Evolutionary conservation across 2,797 vertebrate genomes (phyloP), one percentile per base, ranked within the genome.

Genomic region (Sciaenops ocellatus): DNA sequence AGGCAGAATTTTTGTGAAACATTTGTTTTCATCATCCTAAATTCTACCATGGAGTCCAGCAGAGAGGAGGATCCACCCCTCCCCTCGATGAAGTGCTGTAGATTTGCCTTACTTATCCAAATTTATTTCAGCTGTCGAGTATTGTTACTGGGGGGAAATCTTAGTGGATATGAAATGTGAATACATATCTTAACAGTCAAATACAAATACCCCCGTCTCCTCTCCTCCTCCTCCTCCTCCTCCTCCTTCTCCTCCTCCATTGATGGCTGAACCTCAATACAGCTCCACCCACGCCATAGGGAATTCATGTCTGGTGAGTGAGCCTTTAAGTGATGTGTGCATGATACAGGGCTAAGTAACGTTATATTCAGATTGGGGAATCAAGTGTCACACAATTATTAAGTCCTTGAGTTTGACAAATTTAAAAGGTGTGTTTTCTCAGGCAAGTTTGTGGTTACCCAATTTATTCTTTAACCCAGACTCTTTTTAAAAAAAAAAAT

Each of bases 51-150:
- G 59, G 51, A 16, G 16, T 62, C 65, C 10, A 30, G 46, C 56
- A 51, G 47, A 28, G 22, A 50, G 6, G 44, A 74, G 2, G 2
- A 64, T 69, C 34, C 52, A 20, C 3, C 30, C 47, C 67, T 71
- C 38, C 44, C 24, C 4, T 18, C 15, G 47, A 41, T 17, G 9
- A 60, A 50, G 4, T 38, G 28, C 13, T 22, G 55, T 26, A 44
- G 24, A 52, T 70, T 67, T 63, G 4, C 26, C 62, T n/a, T 59
- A 54, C 65, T 78, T 70, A 60, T 66, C 42, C 24, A 76, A 16
- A 61, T 64, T 56, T 73, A 26, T 55, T 68, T 74, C 41, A 66
- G 41, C 34, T 73, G 42, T 47, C 0, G 1, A 26, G n/a, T 34
- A 56, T 77, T 52, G 30, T 71, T 78, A 34, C 12, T 13, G 4